Evolutionary conservation across 2,797 vertebrate genomes (phyloP), one percentile per base, ranked within the genome.

Genomic region (Urophycis tenuis): DNA sequence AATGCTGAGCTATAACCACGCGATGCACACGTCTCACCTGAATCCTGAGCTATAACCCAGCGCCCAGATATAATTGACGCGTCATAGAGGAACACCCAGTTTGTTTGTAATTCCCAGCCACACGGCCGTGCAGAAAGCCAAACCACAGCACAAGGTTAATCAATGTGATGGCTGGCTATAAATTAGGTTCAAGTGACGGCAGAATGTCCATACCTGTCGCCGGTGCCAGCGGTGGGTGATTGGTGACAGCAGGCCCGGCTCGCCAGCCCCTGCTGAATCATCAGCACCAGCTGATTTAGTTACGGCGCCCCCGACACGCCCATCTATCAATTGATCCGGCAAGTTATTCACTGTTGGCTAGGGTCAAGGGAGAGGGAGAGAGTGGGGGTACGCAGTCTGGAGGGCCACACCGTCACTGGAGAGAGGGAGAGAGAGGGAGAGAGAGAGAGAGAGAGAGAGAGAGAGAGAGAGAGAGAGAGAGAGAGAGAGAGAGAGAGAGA

Each of bases 141-240:
- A 92, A 91, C 86, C 89, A 88, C 88, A 83, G 81, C 60, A 74
- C 88, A 85, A 93, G 91, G 92, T 95, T 94, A 95, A 93, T 94
- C 91, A 90, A 91, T 91, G 87, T 91, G 90, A 89, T 86, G 83
- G 91, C 83, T 82, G 90, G 91, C 87, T 89, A 90, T 93, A 92
- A 93, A 93, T 94, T 92, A 89, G 88, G 81, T 90, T 88, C 88
- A 88, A 80, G 91, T 94, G 93, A 89, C 87, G 93, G 83, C 81
- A 84, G 85, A 92, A 91, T 88, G 89, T 93, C 94, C 81, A 86
- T 92, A 92, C 89, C 86, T 91, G 91, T 92, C 88, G 89, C 74
- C 81, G 85, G 78, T 80, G 83, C 92, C 91, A 90, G 79, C 87
- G 90, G 92, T 87, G 72, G 78, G 86, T 92, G 92, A 90, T 92